Evolutionary conservation across 2,888 invertebrate species (phyloP), one percentile per base, ranked within the genome.

Genomic region (Leptopilina drosophilae): DNA sequence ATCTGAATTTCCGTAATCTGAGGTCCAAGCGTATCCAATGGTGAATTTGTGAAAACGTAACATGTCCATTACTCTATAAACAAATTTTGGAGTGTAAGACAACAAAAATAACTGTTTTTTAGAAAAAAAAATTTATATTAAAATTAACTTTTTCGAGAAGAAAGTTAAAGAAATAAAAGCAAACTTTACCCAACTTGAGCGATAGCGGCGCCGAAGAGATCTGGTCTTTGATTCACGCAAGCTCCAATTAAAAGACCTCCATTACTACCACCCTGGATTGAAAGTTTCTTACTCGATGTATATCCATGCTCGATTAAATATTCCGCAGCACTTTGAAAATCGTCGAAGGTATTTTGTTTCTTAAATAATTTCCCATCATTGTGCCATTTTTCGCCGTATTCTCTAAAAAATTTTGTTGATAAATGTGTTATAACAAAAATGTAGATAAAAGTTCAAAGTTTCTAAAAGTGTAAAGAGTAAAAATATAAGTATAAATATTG

Each of bases 311-410:
- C 89, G 40, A 98, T 94, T 66, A 99, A 94, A 93, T 96, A 98
- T 92, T 98, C 95, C 0, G 97, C 99, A 1, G 98, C 98, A 78
- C 94, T 93, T 89, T 97, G 97, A 92, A 99, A 99, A 93, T 99
- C 99, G 92, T 99, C 97, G 92, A 99, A 99, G 67, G 96, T 97
- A 92, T 99, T 99, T 93, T 99, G 99, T 91, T 99, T 99, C 90
- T 98, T 98, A 4, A 95, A 94, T 82, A 97, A 93, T 33, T 97
- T 95, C 2, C 99, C 99, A 7, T 94, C 96, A 91, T 98, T 97
- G 93, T 99, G 99, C 99, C 99, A 99, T 85, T 95, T 95, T 92
- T 98, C 97, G 64, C 99, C 99, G 92, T 99, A 99, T 91, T 99
- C 99, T 1, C 98, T 97, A 92, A 11, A 73, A 33, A 81, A 64